A percentile compares a stretch with the other conserved stretches of the same genome.
These are phyloP conservation scores for Ectemnius cavifrons DNA, from an alignment of 2,888 invertebrate species.

Conservation along the genomic window DNA sequence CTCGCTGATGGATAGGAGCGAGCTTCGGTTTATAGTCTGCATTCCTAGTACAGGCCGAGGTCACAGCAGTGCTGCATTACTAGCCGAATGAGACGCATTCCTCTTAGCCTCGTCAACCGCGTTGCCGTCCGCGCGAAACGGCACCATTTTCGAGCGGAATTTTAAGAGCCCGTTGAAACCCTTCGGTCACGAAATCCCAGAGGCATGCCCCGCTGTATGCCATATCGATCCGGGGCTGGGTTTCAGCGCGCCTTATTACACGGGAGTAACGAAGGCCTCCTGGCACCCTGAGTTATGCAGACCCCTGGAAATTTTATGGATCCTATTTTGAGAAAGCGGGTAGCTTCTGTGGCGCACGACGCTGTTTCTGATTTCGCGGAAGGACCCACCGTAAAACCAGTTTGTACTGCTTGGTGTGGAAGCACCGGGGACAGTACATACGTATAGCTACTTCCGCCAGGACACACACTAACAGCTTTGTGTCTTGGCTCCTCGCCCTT, in stretches of 20 bases:
- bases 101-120: background rate
- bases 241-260: slow-evolving; percentile 8
- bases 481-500: slow-evolving; percentile 37
- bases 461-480: slow-evolving; percentile 43
- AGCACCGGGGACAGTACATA: slow-evolving; percentile 13
- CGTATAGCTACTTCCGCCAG: slow-evolving; percentile 46
- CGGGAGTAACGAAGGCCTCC: slow-evolving; percentile 16
- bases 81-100: slow-evolving; percentile 1
- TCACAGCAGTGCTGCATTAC: background rate
- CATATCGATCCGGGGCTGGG: background rate
- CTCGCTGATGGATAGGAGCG: background rate
- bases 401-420: slow-evolving; percentile 39
- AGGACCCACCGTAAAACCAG: slow-evolving; percentile 48
- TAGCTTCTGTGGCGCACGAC: slow-evolving; percentile 30
- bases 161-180: too few relatives aligned
- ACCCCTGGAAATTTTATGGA: slow-evolving; percentile 37
- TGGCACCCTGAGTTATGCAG: background rate
- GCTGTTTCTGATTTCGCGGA: slow-evolving; percentile 47
- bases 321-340: slow-evolving; percentile 33
- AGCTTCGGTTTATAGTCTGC: slow-evolving; percentile 2
- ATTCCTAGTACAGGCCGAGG: background rate
- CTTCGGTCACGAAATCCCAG: too few relatives aligned
- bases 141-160: too few relatives aligned
- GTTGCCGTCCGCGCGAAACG: background rate
- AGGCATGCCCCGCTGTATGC: background rate